Evolutionary conservation across 2,113 vertebrate genomes (phyloP).

Genomic region (Scalopus aquaticus): DNA sequence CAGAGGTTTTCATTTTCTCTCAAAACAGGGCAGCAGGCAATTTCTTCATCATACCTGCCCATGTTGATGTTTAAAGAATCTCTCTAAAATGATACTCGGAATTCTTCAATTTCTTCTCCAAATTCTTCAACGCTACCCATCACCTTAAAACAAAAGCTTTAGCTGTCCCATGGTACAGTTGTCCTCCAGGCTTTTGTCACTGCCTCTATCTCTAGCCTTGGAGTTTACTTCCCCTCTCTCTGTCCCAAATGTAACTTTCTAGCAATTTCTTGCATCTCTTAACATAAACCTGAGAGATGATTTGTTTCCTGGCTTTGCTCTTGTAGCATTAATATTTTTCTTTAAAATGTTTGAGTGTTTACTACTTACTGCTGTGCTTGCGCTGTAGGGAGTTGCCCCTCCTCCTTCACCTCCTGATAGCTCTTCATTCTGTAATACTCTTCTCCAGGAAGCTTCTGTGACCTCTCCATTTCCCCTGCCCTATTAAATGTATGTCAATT

Average conservation of each 20-base stretch:
- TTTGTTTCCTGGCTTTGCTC: neutral
- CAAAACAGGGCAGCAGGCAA: neutral
- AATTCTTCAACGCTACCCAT: neutral
- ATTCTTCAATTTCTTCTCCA: neutral
- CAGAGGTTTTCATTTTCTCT: neutral
- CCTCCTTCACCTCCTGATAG: neutral
- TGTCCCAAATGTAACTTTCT: neutral
- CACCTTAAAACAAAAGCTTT: neutral
- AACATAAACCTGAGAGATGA: neutral
- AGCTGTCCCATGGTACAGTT: rapidly evolving
- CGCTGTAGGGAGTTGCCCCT: neutral
- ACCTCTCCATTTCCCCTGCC: neutral
- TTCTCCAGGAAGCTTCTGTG: neutral
- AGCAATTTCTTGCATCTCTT: neutral
- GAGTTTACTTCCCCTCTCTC: neutral
- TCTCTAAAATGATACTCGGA: neutral
- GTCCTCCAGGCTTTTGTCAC: neutral
- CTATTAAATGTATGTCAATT: neutral
- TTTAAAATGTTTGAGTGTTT: neutral
- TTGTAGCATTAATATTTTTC: neutral
- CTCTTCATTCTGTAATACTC: neutral
- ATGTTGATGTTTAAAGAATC: neutral
- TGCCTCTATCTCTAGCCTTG: neutral
- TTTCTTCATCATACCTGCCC: neutral
- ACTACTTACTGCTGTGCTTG: neutral